Conservation (phyloP, 2,113 vertebrate genomes). For the Origma solitaria region DNA sequence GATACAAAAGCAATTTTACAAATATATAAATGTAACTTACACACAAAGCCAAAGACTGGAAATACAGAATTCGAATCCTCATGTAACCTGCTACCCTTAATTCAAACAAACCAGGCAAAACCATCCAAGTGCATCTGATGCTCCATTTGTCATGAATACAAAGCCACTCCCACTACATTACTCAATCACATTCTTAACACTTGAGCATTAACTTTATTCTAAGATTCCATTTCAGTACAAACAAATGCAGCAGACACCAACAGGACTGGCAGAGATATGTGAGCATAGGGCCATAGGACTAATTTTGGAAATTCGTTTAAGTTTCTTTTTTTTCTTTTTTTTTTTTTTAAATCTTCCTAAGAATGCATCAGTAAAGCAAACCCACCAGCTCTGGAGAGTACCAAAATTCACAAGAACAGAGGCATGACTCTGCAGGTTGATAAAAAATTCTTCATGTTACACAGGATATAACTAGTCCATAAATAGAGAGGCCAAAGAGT, state of each 20-base stretch:
- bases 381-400: background rate
- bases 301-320: background rate
- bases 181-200: conserved; percentile 25
- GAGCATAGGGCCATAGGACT: background rate
- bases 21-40: background rate
- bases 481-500: background rate
- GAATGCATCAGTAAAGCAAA: background rate
- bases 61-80: background rate
- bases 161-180: background rate
- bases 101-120: background rate
- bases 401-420: background rate
- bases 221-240: background rate
- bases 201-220: conserved; percentile 9
- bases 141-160: background rate
- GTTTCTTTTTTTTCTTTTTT: background rate
- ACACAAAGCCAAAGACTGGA: background rate
- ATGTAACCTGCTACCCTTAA: background rate
- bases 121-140: background rate
- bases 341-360: background rate
- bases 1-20: background rate
- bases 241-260: background rate
- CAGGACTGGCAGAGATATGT: background rate
- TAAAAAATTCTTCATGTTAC: background rate
- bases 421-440: background rate
- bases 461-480: background rate